phyloP scores from a whole-genome alignment of 1,140 invertebrate genomes.

The Palaemon carinicauda region DNA sequence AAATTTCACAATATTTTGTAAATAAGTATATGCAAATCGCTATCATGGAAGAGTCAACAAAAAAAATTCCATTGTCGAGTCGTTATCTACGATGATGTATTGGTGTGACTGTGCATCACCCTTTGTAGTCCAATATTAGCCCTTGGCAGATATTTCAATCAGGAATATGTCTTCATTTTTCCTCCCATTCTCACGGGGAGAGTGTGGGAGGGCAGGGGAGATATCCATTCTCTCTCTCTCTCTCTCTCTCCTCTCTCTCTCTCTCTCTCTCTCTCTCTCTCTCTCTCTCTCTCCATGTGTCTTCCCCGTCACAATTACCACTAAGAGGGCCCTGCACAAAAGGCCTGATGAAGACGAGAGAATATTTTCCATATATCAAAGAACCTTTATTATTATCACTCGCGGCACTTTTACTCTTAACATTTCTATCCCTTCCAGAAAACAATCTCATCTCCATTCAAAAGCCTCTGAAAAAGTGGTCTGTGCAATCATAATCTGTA shows the following conservation, averaged over 20 bases:
- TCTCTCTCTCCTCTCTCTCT: neutral
- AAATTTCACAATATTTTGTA: too few species aligned
- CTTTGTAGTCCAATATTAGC: too few species aligned
- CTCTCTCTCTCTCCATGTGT: neutral
- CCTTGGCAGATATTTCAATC: too few species aligned
- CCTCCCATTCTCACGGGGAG: too few species aligned
- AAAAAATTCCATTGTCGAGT: too few species aligned
- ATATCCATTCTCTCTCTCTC: neutral
- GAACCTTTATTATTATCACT: constrained; percentile 20
- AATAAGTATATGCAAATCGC: too few species aligned
- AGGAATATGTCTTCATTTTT: too few species aligned
- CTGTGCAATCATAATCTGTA: constrained; percentile 47
- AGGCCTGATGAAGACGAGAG: neutral
- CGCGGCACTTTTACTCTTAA: neutral
- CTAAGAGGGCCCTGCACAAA: neutral
- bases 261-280: neutral
- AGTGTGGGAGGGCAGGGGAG: too few species aligned
- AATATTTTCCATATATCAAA: constrained; percentile 32
- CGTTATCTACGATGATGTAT: too few species aligned
- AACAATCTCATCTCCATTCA: constrained; percentile 42
- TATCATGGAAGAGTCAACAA: too few species aligned
- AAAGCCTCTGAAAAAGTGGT: constrained; percentile 20
- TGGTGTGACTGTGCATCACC: too few species aligned
- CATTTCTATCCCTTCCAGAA: constrained; percentile 23
- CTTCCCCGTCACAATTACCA: neutral